These are phyloP conservation scores for Caloenas nicobarica DNA, from an alignment of 2,113 vertebrate genomes.

Conservation along the genomic window DNA sequence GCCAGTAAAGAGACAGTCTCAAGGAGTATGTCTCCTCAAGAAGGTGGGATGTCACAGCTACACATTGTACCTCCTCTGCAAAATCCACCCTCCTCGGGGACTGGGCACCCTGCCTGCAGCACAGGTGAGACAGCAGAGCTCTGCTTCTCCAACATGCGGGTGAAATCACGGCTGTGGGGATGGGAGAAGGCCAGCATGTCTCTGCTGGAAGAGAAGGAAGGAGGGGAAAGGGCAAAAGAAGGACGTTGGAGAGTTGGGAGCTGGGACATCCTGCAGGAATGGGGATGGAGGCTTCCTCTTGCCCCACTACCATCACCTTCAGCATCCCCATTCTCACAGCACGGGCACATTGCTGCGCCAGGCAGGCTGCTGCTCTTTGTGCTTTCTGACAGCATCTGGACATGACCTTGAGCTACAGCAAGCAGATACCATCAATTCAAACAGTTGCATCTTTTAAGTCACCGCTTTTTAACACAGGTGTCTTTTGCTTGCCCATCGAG, in stretches of 20 bases:
- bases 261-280: too few relatives aligned
- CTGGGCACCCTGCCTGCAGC: not conserved
- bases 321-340: not conserved
- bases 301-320: not conserved
- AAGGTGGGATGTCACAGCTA: not conserved
- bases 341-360: accelerated
- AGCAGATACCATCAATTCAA: not conserved
- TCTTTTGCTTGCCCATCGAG: not conserved
- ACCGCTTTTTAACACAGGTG: not conserved
- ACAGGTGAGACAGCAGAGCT: not conserved
- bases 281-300: not conserved
- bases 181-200: not conserved
- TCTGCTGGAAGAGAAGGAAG: not conserved
- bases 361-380: not conserved
- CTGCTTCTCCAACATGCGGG: not conserved
- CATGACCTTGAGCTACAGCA: not conserved
- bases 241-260: not conserved
- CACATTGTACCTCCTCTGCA: not conserved
- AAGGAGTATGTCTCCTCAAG: not conserved
- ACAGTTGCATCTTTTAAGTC: not conserved
- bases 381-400: not conserved
- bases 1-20: not conserved
- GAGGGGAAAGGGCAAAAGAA: not conserved
- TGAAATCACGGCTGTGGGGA: not conserved
- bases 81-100: not conserved